These are phyloP conservation scores for Melolontha melolontha DNA, from an alignment of 2,888 invertebrate species.

Conservation along the genomic window DNA sequence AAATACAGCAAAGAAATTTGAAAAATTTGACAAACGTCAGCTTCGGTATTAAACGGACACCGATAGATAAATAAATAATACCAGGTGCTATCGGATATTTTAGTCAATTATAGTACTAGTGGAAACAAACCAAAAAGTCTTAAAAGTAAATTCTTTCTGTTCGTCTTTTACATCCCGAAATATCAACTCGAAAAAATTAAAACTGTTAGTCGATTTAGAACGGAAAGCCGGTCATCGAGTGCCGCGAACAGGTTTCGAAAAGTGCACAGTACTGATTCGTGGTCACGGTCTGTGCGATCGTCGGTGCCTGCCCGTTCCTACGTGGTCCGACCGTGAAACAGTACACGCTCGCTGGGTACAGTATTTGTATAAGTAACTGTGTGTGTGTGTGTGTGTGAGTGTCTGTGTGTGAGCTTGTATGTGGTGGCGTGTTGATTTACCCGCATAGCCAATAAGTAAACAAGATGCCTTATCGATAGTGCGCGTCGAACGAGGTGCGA, in stretches of 20 bases:
- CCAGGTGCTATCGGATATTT: too few species aligned
- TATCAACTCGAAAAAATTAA: too few species aligned
- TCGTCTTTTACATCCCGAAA: too few species aligned
- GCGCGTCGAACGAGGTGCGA: constrained; percentile 50
- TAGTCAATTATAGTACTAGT: too few species aligned
- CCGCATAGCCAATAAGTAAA: constrained; percentile 48
- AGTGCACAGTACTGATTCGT: constrained; percentile 27
- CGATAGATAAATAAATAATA: too few species aligned
- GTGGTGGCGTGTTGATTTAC: constrained; percentile 40
- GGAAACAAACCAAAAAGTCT: too few species aligned
- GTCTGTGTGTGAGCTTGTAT: constrained; percentile 22
- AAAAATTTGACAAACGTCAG: too few species aligned
- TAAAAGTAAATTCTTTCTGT: too few species aligned
- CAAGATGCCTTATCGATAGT: constrained; percentile 51
- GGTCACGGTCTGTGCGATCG: constrained; percentile 31
- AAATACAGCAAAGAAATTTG: too few species aligned
- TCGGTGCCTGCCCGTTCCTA: neutral
- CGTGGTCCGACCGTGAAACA: constrained; percentile 24
- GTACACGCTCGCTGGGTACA: neutral
- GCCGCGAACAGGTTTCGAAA: constrained; percentile 33
- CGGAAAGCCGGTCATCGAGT: constrained; percentile 21
- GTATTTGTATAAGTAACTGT: neutral
- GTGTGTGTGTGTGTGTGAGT: constrained; percentile 17
- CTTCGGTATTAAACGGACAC: too few species aligned
- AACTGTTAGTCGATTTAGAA: neutral